Evolutionary conservation across 2,797 vertebrate genomes (phyloP).

Genomic region (Fratercula arctica): DNA sequence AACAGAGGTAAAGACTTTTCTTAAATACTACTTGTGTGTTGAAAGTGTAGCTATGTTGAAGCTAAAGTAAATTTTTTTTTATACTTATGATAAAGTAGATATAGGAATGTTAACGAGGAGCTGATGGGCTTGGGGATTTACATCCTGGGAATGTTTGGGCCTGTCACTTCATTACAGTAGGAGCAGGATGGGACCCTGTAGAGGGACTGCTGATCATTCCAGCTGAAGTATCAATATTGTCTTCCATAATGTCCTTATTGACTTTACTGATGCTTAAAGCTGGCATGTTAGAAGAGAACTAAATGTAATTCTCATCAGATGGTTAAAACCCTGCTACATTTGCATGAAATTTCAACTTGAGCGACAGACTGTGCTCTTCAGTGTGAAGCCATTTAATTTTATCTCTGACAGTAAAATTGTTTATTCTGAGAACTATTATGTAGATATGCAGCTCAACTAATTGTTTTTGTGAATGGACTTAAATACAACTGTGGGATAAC

Average conservation of each 20-base stretch:
- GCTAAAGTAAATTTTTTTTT: background rate
- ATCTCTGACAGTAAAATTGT: background rate
- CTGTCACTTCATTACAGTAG: background rate
- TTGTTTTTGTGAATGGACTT: background rate
- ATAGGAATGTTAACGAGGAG: background rate
- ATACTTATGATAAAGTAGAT: background rate
- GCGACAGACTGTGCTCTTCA: background rate
- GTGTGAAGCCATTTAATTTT: background rate
- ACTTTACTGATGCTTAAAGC: background rate
- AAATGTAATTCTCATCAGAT: background rate
- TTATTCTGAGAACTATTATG: background rate
- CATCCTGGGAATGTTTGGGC: background rate
- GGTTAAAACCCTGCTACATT: background rate
- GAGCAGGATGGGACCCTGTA: background rate
- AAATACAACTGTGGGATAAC: background rate
- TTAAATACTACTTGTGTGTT: slow-evolving; percentile 20
- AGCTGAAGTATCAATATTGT: background rate
- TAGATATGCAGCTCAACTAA: background rate
- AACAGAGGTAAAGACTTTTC: slow-evolving; percentile 86
- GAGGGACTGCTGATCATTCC: background rate
- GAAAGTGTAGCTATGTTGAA: background rate
- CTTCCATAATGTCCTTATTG: background rate
- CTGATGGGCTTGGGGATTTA: background rate
- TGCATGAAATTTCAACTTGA: background rate
- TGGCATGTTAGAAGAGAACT: background rate